Evolutionary conservation across 2,113 vertebrate species (phyloP).

Genomic region (Phalacrocorax carbo): DNA sequence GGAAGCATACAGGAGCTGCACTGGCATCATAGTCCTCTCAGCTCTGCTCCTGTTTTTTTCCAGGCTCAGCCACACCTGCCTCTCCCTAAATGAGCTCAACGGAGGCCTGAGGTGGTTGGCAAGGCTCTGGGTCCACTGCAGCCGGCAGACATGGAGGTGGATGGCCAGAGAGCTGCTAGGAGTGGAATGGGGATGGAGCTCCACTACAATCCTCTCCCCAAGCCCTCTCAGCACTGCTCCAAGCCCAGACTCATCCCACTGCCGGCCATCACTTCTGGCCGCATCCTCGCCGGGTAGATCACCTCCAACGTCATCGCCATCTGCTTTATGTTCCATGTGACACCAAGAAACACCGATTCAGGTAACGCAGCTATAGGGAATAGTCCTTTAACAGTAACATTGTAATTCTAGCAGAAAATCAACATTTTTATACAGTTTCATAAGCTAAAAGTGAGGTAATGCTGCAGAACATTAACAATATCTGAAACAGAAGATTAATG

Average conservation of each 20-base stretch:
- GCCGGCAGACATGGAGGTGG: slow-evolving; percentile 45
- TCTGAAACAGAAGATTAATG: slow-evolving; percentile 24
- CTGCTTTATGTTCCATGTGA: not conserved
- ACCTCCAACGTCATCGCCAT: slow-evolving; percentile 25
- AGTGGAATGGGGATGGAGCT: slow-evolving; percentile 72
- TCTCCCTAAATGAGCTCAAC: not conserved
- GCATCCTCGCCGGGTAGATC: slow-evolving; percentile 32
- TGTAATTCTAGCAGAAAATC: not conserved
- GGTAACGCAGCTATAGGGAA: not conserved
- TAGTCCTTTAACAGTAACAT: not conserved
- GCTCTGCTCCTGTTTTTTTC: slow-evolving; percentile 24
- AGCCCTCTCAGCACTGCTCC: slow-evolving; percentile 72
- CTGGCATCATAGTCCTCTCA: slow-evolving; percentile 25
- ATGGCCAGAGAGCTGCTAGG: slow-evolving; percentile 72
- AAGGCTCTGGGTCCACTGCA: not conserved
- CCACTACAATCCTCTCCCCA: slow-evolving; percentile 72
- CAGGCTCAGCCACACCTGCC: slow-evolving; percentile 54
- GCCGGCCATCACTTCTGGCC: not conserved
- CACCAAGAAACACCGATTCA: not conserved
- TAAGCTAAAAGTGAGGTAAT: not conserved
- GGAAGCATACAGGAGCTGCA: slow-evolving; percentile 21
- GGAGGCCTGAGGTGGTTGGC: not conserved
- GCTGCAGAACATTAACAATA: not conserved
- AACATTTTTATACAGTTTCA: not conserved
- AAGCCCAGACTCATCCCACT: slow-evolving; percentile 62